A percentile compares a stretch with the other conserved stretches of the same genome.
phyloP scores from a whole-genome alignment of 2,888 invertebrate genomes.

The Brenthis daphne region DNA sequence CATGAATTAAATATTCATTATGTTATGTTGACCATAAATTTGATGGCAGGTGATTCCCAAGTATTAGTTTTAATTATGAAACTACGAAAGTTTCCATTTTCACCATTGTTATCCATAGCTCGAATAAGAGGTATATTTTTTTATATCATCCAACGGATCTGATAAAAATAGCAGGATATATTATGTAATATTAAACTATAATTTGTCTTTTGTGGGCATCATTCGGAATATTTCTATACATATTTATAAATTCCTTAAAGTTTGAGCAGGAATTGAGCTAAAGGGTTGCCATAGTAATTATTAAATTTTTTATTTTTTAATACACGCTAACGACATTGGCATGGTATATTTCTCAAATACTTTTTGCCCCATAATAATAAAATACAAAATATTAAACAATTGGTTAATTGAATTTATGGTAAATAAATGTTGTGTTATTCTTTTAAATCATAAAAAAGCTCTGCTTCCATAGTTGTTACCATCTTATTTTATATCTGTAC shows the following conservation, averaged over 20 bases:
- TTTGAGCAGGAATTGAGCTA: conserved; percentile 1
- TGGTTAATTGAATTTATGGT: no score
- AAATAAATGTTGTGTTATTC: no score
- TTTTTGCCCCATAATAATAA: no score
- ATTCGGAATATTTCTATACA: no score
- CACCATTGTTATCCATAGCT: conserved; percentile 6
- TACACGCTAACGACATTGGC: background rate
- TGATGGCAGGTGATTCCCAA: conserved; percentile 33
- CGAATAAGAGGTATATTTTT: conserved; percentile 17
- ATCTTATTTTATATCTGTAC: no score
- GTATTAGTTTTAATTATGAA: conserved; percentile 24
- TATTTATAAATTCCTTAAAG: background rate
- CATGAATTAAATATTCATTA: background rate
- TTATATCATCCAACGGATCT: conserved; percentile 21
- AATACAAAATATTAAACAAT: no score
- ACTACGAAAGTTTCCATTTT: conserved; percentile 19
- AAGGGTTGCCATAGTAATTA: background rate
- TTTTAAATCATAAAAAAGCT: no score
- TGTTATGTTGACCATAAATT: conserved; percentile 10
- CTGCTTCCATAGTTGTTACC: no score
- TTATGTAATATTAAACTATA: no score
- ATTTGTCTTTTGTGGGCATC: no score
- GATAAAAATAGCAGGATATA: background rate
- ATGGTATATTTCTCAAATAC: no score
- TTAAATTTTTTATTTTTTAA: background rate